A percentile compares a stretch with the other conserved stretches of the same genome.
These are phyloP conservation scores for Rissa tridactyla DNA, from an alignment of 2,113 vertebrate genomes.

Conservation along the genomic window DNA sequence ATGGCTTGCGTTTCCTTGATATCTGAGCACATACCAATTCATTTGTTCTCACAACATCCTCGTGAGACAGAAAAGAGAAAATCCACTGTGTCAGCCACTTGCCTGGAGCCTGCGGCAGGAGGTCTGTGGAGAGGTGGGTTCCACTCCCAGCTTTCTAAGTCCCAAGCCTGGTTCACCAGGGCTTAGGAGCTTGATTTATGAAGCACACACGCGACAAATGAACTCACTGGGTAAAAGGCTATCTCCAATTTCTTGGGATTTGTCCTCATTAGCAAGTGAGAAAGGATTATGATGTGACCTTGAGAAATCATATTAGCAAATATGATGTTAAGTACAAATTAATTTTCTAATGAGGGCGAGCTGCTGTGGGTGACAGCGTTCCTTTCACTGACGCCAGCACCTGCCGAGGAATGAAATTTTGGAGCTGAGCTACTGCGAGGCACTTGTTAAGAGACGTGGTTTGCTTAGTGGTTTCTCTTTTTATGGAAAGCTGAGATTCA, in stretches of 20 bases:
- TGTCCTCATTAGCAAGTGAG: slow-evolving; percentile 61
- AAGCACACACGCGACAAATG: not conserved
- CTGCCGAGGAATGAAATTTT: slow-evolving; percentile 30
- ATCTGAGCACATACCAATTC: not conserved
- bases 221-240: slow-evolving; percentile 5
- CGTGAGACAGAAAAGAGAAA: not conserved
- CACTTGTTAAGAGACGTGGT: slow-evolving; percentile 4
- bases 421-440: not conserved
- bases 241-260: slow-evolving; percentile 52
- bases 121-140: not conserved
- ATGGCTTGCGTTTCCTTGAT: not conserved
- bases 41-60: not conserved
- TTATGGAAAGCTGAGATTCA: not conserved
- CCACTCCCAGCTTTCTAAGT: not conserved
- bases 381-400: not conserved
- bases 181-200: slow-evolving; percentile 2
- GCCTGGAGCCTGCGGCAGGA: not conserved
- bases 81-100: not conserved
- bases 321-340: slow-evolving; percentile 57
- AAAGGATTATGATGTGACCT: slow-evolving; percentile 58
- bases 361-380: slow-evolving; percentile 1
- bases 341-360: slow-evolving; percentile 63
- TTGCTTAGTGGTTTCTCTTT: not conserved
- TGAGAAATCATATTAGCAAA: slow-evolving; percentile 56
- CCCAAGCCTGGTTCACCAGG: not conserved